phyloP scores from a whole-genome alignment of 2,888 invertebrate species.

The Hypercompe scribonia region DNA sequence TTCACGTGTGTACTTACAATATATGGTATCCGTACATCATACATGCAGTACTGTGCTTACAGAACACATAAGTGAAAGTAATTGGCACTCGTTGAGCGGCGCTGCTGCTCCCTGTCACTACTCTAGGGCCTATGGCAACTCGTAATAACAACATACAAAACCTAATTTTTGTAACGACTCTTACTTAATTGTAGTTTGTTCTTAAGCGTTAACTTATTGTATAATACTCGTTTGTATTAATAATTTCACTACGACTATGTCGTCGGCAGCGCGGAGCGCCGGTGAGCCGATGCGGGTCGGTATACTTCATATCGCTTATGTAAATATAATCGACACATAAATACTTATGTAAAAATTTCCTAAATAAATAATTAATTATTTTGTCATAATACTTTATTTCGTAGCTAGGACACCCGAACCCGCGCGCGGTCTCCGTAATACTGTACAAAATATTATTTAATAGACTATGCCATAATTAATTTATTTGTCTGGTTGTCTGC shows the following conservation, averaged over 20 bases:
- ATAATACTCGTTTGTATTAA: slow-evolving; percentile 28
- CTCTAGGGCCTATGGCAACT: slow-evolving; percentile 31
- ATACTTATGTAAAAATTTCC: slow-evolving; percentile 55
- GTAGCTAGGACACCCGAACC: slow-evolving; percentile 35
- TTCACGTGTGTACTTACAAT: slow-evolving; percentile 8
- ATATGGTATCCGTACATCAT: too few relatives aligned
- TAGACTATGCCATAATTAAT: slow-evolving; percentile 31
- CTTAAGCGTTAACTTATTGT: slow-evolving; percentile 21
- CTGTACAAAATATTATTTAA: slow-evolving; percentile 65
- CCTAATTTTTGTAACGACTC: slow-evolving; percentile 40
- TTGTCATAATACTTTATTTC: slow-evolving; percentile 60
- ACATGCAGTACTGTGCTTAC: slow-evolving; percentile 12
- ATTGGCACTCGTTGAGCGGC: slow-evolving; percentile 49
- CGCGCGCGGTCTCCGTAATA: slow-evolving; percentile 58
- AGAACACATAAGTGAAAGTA: slow-evolving; percentile 33
- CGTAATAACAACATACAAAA: slow-evolving; percentile 52
- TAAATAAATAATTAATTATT: slow-evolving; percentile 63
- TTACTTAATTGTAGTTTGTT: slow-evolving; percentile 41
- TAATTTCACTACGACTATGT: slow-evolving; percentile 14
- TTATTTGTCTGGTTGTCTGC: slow-evolving; percentile 47
- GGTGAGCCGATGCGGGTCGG: slow-evolving; percentile 21
- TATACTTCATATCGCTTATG: slow-evolving; percentile 39
- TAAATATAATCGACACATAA: slow-evolving; percentile 53
- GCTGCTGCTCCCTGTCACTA: slow-evolving; percentile 16
- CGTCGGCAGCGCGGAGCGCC: slow-evolving; percentile 10